Evolutionary conservation across 2,888 invertebrate species (phyloP), one percentile per base, ranked within the genome.

Genomic region (Lordiphosa andalusiaca): DNA sequence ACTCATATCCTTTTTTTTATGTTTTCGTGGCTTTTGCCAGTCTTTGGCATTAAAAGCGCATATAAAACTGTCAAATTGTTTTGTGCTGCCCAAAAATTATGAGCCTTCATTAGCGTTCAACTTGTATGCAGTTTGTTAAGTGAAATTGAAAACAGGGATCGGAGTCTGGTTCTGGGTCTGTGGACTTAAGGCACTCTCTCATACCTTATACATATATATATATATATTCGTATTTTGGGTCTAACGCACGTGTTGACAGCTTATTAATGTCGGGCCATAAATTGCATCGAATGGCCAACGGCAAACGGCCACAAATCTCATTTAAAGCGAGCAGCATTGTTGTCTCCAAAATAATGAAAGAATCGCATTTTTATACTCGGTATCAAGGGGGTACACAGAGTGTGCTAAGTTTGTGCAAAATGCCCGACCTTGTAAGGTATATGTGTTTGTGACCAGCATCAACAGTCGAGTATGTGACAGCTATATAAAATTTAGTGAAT

Each of bases 61-160:
- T 85, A 86, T 84, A 85, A 87, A 87, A 86, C 86, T 87, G 87
- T 87, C 88, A 87, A 87, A 84, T 81, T 76, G 87, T 71, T 84
- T 84, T 78, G 81, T 80, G 76, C 66, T 70, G 69, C 67, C 66
- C 68, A 67, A 84, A 85, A 86, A 77, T 84, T 87, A 87, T 87
- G 87, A 80, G 69, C 69, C 82, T 81, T 87, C 87, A 87, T 87
- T 87, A 87, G 85, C 62, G 73, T 69, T 62, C 57, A 52, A 52
- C 73, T 66, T 68, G 75, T 66, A 73, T 67, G 85, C 71, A 82
- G 80, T 78, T 84, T 77, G 82, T 80, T 74, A 73, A 78, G 69
- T 81, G 78, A 73, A 81, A 81, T 77, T 65, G 56, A 69, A 81
- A 84, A 73, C 84, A 73, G 48, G 42, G 42, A 62, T 10, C 12